Evolutionary conservation across 2,797 vertebrate species (phyloP), one percentile per base, ranked within the genome.

Genomic region (Philypnodon macrostomus): DNA sequence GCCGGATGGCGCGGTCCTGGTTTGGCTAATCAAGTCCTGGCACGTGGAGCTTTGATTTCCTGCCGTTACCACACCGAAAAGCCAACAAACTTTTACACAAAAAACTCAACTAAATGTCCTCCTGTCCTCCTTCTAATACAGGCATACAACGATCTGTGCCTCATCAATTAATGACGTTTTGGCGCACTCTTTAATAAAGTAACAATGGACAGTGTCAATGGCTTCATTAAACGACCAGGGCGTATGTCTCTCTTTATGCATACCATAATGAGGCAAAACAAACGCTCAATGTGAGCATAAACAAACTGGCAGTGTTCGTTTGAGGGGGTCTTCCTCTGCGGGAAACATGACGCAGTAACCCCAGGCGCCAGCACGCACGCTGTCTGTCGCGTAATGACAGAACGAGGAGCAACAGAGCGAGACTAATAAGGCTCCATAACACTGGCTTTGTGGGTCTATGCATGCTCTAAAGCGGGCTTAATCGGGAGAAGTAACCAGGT

Each of bases 41-140:
- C 85, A 85, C 61, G 63, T 68, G 76, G 61, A 37, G 72, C 70
- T 85, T 83, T 88, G 80, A 86, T 87, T 87, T 88, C 87, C 88
- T 83, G 86, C 24, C 1, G 16, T 26, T 13, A 4, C n/a, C n/a
- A n/a, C n/a, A n/a, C n/a, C n/a, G n/a, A n/a, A n/a, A n/a, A n/a
- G n/a, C n/a, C n/a, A n/a, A n/a, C n/a, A n/a, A n/a, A n/a, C n/a
- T n/a, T n/a, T n/a, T n/a, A n/a, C n/a, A n/a, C n/a, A n/a, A n/a
- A n/a, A n/a, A n/a, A n/a, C n/a, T n/a, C n/a, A 27, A 3, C 26
- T 16, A n/a, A 38, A n/a, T 17, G n/a, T n/a, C n/a, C n/a, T n/a
- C n/a, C n/a, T n/a, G n/a, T n/a, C 2, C 18, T n/a, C 36, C 10
- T 11, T 38, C 36, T 38, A 38, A 38, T 38, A 12, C 13, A n/a